Evolutionary conservation across 2,797 vertebrate species (phyloP), one percentile per base, ranked within the genome.

Genomic region (Anisognathus igniventris): DNA sequence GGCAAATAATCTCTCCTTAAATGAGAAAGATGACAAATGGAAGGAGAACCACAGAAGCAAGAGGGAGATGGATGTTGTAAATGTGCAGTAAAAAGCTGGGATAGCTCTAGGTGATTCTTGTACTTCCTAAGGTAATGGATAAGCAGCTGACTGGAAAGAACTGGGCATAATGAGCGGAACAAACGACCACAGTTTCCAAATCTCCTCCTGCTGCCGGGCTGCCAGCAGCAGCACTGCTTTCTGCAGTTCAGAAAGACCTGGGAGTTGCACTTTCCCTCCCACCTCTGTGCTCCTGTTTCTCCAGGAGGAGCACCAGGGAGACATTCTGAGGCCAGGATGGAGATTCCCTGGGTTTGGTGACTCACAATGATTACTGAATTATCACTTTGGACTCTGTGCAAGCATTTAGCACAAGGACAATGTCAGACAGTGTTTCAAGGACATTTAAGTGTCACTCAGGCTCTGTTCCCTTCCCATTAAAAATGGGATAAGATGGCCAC

Each of bases 61-160:
- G 35, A 57, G 48, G 37, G 47, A 91, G 47, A 76, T 70, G 42
- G 48, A n/a, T 56, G 47, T 84, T 77, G 54, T 66, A 73, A 83
- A 84, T 45, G 51, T 33, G 20, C 72, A 28, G 60, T 87, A 20
- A 86, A 79, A 57, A 73, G 18, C 82, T 95, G 70, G 74, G 74
- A 82, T 60, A 64, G 56, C 88, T 81, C 71, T 88, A 86, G 79
- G 86, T 95, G 73, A 51, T 88, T 88, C 81, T 73, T 94, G 76
- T 88, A 67, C 88, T 84, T 96, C 83, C 86, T 88, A 62, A 95
- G 64, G 57, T 88, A 70, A 94, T 79, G 94, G 60, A 93, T 76
- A 88, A 94, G 77, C 80, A 94, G 50, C 64, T 79, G 86, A 66
- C 73, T 96, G 90, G 88, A 95, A 95, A 94, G 90, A 92, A 90